phyloP scores from a whole-genome alignment of 2,113 vertebrate species.

The Grantiella picta region DNA sequence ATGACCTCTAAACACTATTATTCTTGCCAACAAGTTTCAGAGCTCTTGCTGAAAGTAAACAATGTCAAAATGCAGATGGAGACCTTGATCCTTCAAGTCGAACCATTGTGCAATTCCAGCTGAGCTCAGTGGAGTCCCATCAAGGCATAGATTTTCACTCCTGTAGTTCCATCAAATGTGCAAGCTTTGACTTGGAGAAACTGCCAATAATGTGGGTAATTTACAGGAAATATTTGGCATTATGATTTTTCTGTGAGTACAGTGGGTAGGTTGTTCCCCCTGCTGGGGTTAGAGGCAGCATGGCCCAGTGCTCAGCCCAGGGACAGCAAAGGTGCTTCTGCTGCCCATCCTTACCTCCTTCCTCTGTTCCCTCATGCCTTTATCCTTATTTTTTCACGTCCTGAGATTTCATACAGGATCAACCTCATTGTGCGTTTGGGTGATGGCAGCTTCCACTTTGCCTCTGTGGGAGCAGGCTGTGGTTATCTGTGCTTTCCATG shows the following conservation, averaged over 20 bases:
- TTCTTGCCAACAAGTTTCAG: slow-evolving; percentile 13
- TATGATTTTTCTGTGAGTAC: not conserved
- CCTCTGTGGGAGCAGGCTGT: not conserved
- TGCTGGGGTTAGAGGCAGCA: not conserved
- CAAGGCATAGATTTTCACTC: not conserved
- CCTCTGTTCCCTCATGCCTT: not conserved
- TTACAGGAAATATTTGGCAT: not conserved
- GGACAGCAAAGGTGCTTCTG: not conserved
- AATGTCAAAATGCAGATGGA: not conserved
- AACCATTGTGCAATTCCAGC: not conserved
- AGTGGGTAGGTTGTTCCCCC: not conserved
- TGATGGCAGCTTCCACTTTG: not conserved
- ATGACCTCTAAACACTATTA: not conserved
- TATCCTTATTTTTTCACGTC: accelerated
- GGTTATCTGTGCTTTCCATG: not conserved
- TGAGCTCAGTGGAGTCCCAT: not conserved
- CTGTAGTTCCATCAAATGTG: not conserved
- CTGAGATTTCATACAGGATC: not conserved
- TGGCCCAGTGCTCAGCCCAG: not conserved
- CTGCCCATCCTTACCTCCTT: not conserved
- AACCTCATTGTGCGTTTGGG: not conserved
- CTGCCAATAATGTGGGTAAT: not conserved
- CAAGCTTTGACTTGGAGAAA: not conserved
- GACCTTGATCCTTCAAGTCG: not conserved
- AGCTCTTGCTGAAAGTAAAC: slow-evolving; percentile 1